Evolutionary conservation across 2,113 vertebrate species (phyloP), one percentile per base, ranked within the genome.

Genomic region (Dipodomys merriami): DNA sequence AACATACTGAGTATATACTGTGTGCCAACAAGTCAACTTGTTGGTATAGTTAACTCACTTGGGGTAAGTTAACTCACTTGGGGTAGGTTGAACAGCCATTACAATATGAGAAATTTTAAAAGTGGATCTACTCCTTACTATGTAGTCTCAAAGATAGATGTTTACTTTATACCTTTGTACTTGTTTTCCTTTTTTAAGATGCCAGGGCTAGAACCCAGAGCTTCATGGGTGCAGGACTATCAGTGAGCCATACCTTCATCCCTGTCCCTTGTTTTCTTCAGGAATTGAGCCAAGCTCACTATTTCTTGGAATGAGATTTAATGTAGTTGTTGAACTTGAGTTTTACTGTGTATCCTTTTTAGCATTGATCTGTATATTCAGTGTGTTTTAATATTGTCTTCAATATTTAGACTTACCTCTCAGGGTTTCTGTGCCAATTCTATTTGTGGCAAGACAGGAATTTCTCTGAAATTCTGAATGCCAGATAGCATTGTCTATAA

Each of bases 391-490:
- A 86, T 94, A 65, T 74, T 94, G 35, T 95, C 80, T 87, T 93
- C 18, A 68, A 57, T 46, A 60, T 74, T 92, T 84, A 39, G 62
- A 72, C 29, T 83, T 44, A 86, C 27, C 16, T 82, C 30, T 94
- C 7, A 64, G 23, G 22, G 35, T 60, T 88, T 29, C 62, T 91
- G 16, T 92, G 67, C 84, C 76, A 86, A 27, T 84, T 85, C 72
- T 94, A 12, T 95, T 91, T 88, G 39, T 83, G 67, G 46, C 30
- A 76, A 95, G 68, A 60, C 76, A 89, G 73, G 67, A 67, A 64
- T 94, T 92, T 88, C 90, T 95, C 65, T 44, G 44, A 73, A 74
- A 68, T 96, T 81, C 73, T 91, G 69, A 91, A 73, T 83, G 85
- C 46, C 60, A 69, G 25, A 46, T 86, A 87, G 53, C 87, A 25